Conservation (phyloP, 2,113 vertebrate genomes). For the Montifringilla adamsi region DNA sequence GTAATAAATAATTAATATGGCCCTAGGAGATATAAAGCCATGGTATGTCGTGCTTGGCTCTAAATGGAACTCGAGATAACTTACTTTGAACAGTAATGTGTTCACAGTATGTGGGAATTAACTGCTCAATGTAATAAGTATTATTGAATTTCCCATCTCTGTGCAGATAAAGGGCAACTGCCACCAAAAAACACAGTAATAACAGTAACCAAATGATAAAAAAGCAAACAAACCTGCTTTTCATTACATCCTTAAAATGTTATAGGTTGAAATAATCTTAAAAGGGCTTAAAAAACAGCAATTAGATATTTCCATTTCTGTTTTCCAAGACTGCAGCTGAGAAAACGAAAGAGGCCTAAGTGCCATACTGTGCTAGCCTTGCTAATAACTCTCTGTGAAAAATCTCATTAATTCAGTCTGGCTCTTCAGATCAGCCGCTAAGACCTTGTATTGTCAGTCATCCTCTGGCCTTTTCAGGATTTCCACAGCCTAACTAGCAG, state of each 20-base stretch:
- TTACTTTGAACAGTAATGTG: conserved; percentile 77
- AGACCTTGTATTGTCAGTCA: conserved; percentile 98
- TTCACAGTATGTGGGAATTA: conserved; percentile 83
- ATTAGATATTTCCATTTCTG: conserved; percentile 83
- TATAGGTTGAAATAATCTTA: conserved; percentile 78
- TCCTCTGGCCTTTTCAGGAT: conserved; percentile 89
- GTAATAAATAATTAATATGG: conserved; percentile 80
- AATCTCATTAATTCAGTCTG: conserved; percentile 98
- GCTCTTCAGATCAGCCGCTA: conserved; percentile 91
- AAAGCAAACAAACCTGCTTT: conserved; percentile 61
- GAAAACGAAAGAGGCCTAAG: conserved; percentile 71
- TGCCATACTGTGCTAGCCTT: conserved; percentile 78
- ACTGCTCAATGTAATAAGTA: conserved; percentile 76
- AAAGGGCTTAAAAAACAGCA: conserved; percentile 74
- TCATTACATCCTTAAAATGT: conserved; percentile 72
- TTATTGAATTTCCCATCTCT: conserved; percentile 73
- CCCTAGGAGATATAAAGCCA: conserved; percentile 69
- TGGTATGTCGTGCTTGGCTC: conserved; percentile 59
- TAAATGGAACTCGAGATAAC: conserved; percentile 76
- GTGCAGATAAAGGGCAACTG: conserved; percentile 68
- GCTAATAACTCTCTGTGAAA: conserved; percentile 94
- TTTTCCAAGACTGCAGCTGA: conserved; percentile 82
- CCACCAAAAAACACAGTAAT: conserved; percentile 54
- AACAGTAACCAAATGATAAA: conserved; percentile 55
- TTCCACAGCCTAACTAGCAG: conserved; percentile 92